Base-by-base conservation (phyloP, 2,113 vertebrate genomes). In the Romanogobio albipinnatus region DNA sequence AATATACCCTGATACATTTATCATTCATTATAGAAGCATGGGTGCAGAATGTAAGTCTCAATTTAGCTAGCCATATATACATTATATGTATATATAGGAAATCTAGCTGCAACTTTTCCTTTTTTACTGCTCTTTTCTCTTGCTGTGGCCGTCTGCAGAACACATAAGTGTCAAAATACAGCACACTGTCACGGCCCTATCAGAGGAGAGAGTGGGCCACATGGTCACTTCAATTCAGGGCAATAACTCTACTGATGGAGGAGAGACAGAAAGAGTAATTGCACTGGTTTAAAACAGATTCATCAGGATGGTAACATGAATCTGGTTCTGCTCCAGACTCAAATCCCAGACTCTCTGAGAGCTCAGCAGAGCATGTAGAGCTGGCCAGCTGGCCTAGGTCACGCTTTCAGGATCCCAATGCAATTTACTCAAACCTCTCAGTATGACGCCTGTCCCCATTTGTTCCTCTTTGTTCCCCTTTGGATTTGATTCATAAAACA, bases 81-180 rank as follows among this genome's bases (percentile, higher is more conserved):
- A 29, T 29, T 29, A 29, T 29, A 29, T 29, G 29, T 29, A 29
- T 29, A 29, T 29, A 29, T 29, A 29, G 29, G 29, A 29, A 29
- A 29, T 29, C 29, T 29, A 29, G 29, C 29, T 29, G 29, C 29
- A 29, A 29, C 29, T 29, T 29, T 29, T 29, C 29, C 29, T 29
- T 29, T 58, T 76, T 76, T 33, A 22, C 49, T 56, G 22, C 24
- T 51, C 47, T 22, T 64, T 45, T 9, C 8, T 24, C 22, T 43
- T 49, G 43, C 62, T 45, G 3, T 70, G 62, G 49, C 33, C 56
- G 15, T 53, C 43, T 56, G 62, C 29, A 51, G 33, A 82, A 71
- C 64, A 71, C 64, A 71, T 71, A 29, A 56, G 39, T 71, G 62
- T 71, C 81, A 56, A 66, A 68, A 68, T 82, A 39, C 73, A 53